Evolutionary conservation across 2,797 vertebrate species (phyloP).

Genomic region (Peromyscus attwateri): DNA sequence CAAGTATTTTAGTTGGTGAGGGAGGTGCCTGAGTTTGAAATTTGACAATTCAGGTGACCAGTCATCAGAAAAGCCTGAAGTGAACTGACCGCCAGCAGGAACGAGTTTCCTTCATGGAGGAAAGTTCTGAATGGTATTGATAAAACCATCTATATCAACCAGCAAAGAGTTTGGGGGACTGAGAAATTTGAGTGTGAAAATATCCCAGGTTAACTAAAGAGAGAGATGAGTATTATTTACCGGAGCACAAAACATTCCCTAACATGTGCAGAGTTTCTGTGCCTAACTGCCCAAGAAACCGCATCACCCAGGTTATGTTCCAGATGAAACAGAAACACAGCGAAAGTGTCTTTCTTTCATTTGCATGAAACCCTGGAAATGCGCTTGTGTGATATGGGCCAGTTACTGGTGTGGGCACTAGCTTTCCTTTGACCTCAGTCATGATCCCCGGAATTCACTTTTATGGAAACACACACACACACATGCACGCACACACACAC

Average conservation of each 20-base stretch:
- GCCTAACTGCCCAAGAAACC: not conserved
- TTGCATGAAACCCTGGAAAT: not conserved
- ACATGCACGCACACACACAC: not conserved
- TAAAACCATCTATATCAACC: not conserved
- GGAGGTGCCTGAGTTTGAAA: not conserved
- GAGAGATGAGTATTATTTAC: not conserved
- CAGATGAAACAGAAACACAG: conserved; percentile 20
- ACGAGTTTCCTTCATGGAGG: not conserved
- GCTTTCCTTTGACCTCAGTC: conserved; percentile 25
- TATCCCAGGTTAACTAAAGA: conserved; percentile 2
- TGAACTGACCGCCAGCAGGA: not conserved
- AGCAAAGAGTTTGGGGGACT: not conserved
- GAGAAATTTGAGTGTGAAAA: not conserved
- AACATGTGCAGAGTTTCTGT: not conserved
- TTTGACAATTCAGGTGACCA: too few relatives aligned
- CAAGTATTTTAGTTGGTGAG: not conserved
- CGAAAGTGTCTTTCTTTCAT: not conserved
- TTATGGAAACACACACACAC: not conserved
- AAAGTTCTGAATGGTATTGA: not conserved
- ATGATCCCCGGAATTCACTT: not conserved
- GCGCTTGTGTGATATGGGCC: not conserved
- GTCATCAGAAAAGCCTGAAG: not conserved
- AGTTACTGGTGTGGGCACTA: not conserved
- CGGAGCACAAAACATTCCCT: not conserved
- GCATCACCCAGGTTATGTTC: not conserved